Evolutionary conservation across 2,888 invertebrate genomes (phyloP), one percentile per base, ranked within the genome.

Genomic region (Chirona hameri): DNA sequence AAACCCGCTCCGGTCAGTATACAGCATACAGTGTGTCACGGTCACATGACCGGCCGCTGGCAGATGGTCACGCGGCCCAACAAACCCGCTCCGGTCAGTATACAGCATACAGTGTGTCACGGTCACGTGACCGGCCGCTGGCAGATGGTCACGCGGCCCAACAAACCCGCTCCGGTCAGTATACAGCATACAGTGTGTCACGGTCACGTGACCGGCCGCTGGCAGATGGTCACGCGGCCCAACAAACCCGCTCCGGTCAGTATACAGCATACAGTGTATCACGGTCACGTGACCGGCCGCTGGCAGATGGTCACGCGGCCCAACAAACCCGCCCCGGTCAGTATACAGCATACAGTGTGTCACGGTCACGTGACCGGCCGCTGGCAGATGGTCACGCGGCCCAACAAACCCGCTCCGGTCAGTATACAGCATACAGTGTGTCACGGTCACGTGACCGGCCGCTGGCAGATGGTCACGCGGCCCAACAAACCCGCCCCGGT

Each of bases 401-500:
- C 48, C 48, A 48, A 48, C 87, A 94, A 95, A 84, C 95, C 96
- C 0, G 91, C 93, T 12, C 91, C 91, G 85, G 88, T 89, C n/a
- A n/a, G n/a, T n/a, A n/a, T n/a, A n/a, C n/a, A n/a, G n/a, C n/a
- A n/a, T n/a, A n/a, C n/a, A n/a, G n/a, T n/a, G n/a, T n/a, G n/a
- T n/a, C n/a, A n/a, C n/a, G n/a, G n/a, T n/a, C n/a, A n/a, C n/a
- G n/a, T 89, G 85, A 95, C 96, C 84, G 96, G 97, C 82, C 92
- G 98, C 87, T 99, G 99, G 98, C 92, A 97, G 84, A 96, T 96
- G 88, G 88, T 97, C 82, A 97, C 94, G 89, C 95, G 93, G 12
- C 48, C 48, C 48, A 48, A 48, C 87, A 94, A 95, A 84, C 95
- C 96, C 0, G 91, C 93, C 12, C 91, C 91, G 85, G 88, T 89